A percentile compares a stretch with the other conserved stretches of the same genome.
Conservation (phyloP, 2,797 vertebrate genomes). For the Lutjanus argentimaculatus region DNA sequence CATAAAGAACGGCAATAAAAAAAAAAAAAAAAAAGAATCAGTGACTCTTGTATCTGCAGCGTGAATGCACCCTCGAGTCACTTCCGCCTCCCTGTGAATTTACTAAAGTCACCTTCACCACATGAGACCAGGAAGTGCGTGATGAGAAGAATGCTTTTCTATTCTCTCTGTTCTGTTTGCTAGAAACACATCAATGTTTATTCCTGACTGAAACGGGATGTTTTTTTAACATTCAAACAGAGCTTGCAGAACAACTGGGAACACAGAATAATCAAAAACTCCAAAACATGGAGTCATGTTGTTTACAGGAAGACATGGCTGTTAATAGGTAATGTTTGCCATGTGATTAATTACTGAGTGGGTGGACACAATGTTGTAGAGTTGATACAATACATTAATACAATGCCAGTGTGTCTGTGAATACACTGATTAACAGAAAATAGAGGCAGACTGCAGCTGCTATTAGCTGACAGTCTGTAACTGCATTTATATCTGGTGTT, state of each 20-base stretch:
- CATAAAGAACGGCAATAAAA: background rate
- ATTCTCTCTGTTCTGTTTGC: constrained; percentile 55
- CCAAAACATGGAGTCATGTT: constrained; percentile 68
- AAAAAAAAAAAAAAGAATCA: background rate
- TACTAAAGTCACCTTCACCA: constrained; percentile 59
- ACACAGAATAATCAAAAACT: constrained; percentile 68
- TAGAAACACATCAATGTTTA: constrained; percentile 75
- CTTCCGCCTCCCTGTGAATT: constrained; percentile 52
- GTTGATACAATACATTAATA: constrained; percentile 24
- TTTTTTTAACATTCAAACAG: constrained; percentile 62
- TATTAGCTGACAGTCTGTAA: background rate
- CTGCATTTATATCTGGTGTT: background rate
- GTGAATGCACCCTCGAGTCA: constrained; percentile 33
- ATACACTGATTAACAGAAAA: constrained; percentile 30
- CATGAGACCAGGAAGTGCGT: constrained; percentile 72
- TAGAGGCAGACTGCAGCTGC: background rate
- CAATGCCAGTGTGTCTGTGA: background rate
- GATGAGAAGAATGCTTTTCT: constrained; percentile 69
- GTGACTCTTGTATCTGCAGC: background rate
- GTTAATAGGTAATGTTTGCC: constrained; percentile 64
- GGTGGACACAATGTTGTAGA: constrained; percentile 20
- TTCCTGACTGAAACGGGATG: constrained; percentile 85
- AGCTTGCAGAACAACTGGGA: constrained; percentile 59
- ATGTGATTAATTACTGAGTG: constrained; percentile 59
- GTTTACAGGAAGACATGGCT: constrained; percentile 81